Percentiles rank a stretch among this genome's conserved stretches.
These are phyloP conservation scores for Caranx ignobilis DNA, from an alignment of 2,113 vertebrate species.

Conservation along the genomic window DNA sequence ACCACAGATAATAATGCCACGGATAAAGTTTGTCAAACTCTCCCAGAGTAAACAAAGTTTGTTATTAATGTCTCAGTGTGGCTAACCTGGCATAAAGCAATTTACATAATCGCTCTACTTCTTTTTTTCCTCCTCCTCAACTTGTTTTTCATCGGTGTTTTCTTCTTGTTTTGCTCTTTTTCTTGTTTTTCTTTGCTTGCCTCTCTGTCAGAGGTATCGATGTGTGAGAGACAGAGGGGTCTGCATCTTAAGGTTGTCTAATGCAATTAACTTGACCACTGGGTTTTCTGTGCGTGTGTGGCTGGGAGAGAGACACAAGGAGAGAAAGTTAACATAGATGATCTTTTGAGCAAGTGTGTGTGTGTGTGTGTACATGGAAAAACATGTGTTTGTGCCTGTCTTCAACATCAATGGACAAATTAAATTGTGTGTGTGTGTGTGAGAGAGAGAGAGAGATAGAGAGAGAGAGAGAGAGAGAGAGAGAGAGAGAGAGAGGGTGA, in stretches of 20 bases:
- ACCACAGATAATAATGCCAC: constrained; percentile 13
- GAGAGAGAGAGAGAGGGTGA: not conserved
- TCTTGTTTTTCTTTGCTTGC: constrained; percentile 53
- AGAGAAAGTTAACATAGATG: constrained; percentile 19
- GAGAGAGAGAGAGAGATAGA: too few relatives aligned
- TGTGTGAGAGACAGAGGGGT: constrained; percentile 78
- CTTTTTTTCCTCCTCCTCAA: not conserved
- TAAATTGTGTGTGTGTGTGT: constrained; percentile 37
- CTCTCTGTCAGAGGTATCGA: constrained; percentile 67
- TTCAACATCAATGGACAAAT: constrained; percentile 59
- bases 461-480: too few relatives aligned
- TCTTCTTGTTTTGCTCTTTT: constrained; percentile 41
- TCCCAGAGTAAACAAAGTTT: constrained; percentile 33
- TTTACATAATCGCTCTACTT: constrained; percentile 52
- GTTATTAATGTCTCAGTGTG: constrained; percentile 29
- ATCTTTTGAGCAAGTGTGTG: constrained; percentile 5
- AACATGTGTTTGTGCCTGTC: constrained; percentile 50
- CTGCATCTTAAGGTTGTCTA: constrained; percentile 68
- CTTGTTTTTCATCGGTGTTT: constrained; percentile 19
- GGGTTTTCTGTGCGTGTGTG: constrained; percentile 47
- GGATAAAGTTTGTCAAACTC: constrained; percentile 40
- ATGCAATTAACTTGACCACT: constrained; percentile 78
- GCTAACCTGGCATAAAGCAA: constrained; percentile 38
- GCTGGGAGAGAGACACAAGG: not conserved
- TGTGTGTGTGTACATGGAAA: constrained; percentile 26